Evolutionary conservation across 1,140 invertebrate genomes (phyloP), one percentile per base, ranked within the genome.

Genomic region (Agraylea sexmaculata): DNA sequence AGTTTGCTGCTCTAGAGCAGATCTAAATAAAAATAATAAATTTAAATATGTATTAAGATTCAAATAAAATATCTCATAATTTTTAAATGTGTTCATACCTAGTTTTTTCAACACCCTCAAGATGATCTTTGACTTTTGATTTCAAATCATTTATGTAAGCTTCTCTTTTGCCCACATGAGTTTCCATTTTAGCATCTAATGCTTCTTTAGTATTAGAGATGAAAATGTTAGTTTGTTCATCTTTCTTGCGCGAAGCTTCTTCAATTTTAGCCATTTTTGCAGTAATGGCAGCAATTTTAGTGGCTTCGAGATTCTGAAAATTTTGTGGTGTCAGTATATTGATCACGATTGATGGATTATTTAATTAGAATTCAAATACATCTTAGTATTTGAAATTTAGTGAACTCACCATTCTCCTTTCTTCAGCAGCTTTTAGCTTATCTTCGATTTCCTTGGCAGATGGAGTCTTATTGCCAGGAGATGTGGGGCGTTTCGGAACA

Each of bases 341-440:
- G 5, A 29, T 29, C n/a, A 16, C 10, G n/a, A 43, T 16, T 40
- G 39, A 15, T 22, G 18, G 12, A 33, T 30, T 16, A 28, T 5
- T 27, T 4, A 21, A 4, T 19, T 27, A 37, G 10, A 37, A 15
- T 25, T 28, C 10, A 10, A 37, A 17, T 6, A 7, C 5, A 40
- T 3, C 23, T 16, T 37, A 8, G 23, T 11, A 17, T 8, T 37
- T n/a, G 18, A 37, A 10, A 37, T n/a, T n/a, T n/a, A n/a, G 18
- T 6, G 23, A 17, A 64, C 69, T 62, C 69, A 87, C 84, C 68
- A 84, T 71, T 69, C 88, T 81, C 56, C 89, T 77, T 57, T 93
- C 87, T 55, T 92, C 87, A 31, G 90, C 90, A 30, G 85, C 87
- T 57, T 82, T 82, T 2, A 93, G 71, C 60, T 93, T 94, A 51